These are phyloP conservation scores for Ennomos fuscantarius DNA, from an alignment of 2,888 invertebrate species.

Conservation along the genomic window DNA sequence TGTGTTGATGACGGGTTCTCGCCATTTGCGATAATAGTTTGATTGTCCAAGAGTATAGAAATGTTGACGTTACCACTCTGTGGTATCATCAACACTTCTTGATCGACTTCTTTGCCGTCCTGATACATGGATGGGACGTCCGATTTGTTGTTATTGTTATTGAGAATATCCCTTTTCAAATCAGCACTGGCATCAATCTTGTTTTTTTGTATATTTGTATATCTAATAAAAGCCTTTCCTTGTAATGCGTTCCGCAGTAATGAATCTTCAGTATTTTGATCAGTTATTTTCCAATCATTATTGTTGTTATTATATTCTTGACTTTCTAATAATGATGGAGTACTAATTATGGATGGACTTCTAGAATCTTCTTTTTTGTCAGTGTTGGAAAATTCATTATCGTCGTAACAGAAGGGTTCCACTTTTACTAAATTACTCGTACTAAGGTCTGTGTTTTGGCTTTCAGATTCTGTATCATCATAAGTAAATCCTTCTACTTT, in stretches of 20 bases:
- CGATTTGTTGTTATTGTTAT: slow-evolving; percentile 78
- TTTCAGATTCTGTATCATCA: slow-evolving; percentile 92
- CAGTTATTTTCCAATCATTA: slow-evolving; percentile 92
- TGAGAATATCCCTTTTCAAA: slow-evolving; percentile 73
- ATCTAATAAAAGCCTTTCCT: slow-evolving; percentile 88
- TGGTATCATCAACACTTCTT: slow-evolving; percentile 75
- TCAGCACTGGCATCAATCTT: slow-evolving; percentile 73
- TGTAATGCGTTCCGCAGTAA: slow-evolving; percentile 92
- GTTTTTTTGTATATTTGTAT: slow-evolving; percentile 84
- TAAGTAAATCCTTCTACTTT: slow-evolving; percentile 90
- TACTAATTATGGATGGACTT: slow-evolving; percentile 73
- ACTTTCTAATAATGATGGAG: slow-evolving; percentile 81
- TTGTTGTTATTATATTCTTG: slow-evolving; percentile 89
- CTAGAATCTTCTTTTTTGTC: slow-evolving; percentile 77
- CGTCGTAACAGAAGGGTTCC: slow-evolving; percentile 75
- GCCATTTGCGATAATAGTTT: slow-evolving; percentile 73
- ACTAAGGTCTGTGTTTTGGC: slow-evolving; percentile 88
- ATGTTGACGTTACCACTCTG: slow-evolving; percentile 75
- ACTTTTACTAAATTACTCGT: slow-evolving; percentile 85
- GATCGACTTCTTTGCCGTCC: slow-evolving; percentile 68
- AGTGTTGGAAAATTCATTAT: slow-evolving; percentile 65
- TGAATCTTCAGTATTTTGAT: slow-evolving; percentile 90
- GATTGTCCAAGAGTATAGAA: slow-evolving; percentile 79
- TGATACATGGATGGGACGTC: slow-evolving; percentile 85
- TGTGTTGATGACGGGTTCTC: slow-evolving; percentile 85